These are phyloP conservation scores for Pollenia labialis DNA, from an alignment of 2,888 invertebrate species.

Conservation along the genomic window DNA sequence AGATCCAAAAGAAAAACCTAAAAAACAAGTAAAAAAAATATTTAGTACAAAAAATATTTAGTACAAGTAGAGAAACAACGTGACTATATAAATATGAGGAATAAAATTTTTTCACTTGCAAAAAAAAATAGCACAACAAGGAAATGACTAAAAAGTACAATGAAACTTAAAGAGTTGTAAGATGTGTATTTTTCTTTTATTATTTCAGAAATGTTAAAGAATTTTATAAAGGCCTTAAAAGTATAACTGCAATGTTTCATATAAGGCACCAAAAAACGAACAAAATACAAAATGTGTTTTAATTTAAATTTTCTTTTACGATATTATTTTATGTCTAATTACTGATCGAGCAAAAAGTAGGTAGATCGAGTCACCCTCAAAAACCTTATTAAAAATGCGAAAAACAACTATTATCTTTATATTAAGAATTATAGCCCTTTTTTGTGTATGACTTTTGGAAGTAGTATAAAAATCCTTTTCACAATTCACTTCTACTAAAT, in stretches of 20 bases:
- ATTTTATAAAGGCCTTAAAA: not conserved
- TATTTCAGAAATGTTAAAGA: not conserved
- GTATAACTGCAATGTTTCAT: slow-evolving; percentile 1
- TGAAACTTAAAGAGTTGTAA: slow-evolving; percentile 9
- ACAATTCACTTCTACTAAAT: too few species aligned
- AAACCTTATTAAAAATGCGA: too few species aligned
- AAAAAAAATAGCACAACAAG: slow-evolving; percentile 14
- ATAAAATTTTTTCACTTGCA: slow-evolving; percentile 24
- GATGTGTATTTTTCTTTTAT: not conserved
- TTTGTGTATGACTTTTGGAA: too few species aligned
- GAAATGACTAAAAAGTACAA: slow-evolving; percentile 32
- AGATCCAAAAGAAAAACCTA: not conserved
- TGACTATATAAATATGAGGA: slow-evolving; percentile 60
- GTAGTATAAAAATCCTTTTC: too few species aligned
- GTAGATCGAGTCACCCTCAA: too few species aligned
- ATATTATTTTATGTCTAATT: too few species aligned
- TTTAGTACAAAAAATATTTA: not conserved
- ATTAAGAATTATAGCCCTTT: too few species aligned
- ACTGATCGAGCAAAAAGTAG: too few species aligned
- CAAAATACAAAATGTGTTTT: too few species aligned
- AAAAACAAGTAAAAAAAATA: slow-evolving; percentile 18
- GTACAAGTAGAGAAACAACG: slow-evolving; percentile 61
- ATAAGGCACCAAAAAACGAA: too few species aligned
- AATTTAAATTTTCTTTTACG: too few species aligned
- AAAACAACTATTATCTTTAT: too few species aligned